phyloP scores from a whole-genome alignment of 1,140 invertebrate genomes.

The Kradibia gibbosae region DNA sequence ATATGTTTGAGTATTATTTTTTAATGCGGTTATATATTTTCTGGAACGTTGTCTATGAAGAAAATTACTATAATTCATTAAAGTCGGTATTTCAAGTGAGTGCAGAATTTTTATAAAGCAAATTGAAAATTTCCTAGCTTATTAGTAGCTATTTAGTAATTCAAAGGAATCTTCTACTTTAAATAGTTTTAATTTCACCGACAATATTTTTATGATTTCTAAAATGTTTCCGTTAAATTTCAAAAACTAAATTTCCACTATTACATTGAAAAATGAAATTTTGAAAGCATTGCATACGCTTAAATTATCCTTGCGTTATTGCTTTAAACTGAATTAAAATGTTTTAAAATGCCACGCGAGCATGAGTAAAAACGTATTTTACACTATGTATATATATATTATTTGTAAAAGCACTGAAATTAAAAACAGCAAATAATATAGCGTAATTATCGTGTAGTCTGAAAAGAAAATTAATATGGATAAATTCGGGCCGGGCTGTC shows the following conservation, averaged over 20 bases:
- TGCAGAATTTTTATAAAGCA: too few species aligned
- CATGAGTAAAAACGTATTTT: neutral
- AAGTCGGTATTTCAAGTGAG: too few species aligned
- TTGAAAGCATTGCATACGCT: neutral
- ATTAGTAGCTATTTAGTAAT: too few species aligned
- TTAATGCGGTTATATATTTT: too few species aligned
- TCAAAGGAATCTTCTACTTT: neutral
- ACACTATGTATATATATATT: neutral
- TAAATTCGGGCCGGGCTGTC: neutral
- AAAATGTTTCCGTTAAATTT: neutral
- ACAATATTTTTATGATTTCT: neutral
- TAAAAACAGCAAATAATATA: neutral
- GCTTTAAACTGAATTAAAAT: neutral
- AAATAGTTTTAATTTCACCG: neutral
- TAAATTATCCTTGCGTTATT: neutral
- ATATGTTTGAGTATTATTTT: too few species aligned
- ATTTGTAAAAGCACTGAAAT: neutral
- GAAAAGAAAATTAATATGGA: neutral
- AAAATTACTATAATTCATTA: too few species aligned
- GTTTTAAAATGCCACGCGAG: neutral
- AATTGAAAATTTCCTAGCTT: too few species aligned
- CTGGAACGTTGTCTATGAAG: too few species aligned
- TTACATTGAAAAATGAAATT: neutral
- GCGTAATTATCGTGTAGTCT: neutral
- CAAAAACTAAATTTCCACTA: neutral